These are phyloP conservation scores for Cryptotermes secundus DNA, from an alignment of 1,140 invertebrate genomes.

Conservation along the genomic window DNA sequence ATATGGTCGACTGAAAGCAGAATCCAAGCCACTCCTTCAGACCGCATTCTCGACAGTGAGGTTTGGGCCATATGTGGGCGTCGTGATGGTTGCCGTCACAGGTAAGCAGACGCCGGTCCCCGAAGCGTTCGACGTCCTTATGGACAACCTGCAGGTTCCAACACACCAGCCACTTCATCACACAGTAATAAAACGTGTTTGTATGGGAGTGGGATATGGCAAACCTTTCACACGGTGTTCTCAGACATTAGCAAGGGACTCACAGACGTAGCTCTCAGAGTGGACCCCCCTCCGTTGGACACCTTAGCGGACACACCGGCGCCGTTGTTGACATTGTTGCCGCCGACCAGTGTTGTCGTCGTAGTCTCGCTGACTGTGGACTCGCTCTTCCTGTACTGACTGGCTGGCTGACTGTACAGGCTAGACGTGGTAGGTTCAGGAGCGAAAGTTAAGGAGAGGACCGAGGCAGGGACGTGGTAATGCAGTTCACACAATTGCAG, in stretches of 20 bases:
- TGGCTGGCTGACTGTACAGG: conserved; percentile 25
- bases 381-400: conserved; percentile 59
- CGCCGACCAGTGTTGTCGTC: conserved; percentile 62
- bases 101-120: not conserved
- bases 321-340: conserved; percentile 41
- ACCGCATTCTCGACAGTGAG: not conserved
- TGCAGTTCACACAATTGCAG: too few species aligned
- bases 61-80: not conserved
- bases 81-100: not conserved
- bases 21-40: not conserved
- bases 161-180: not conserved
- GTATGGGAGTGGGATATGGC: not conserved
- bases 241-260: not conserved
- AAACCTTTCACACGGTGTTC: conserved; percentile 23
- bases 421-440: not conserved
- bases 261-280: not conserved
- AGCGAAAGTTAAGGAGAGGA: too few species aligned
- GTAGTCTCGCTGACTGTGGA: conserved; percentile 69
- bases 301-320: not conserved
- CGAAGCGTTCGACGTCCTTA: not conserved
- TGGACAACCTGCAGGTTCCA: not conserved
- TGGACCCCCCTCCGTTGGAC: not conserved
- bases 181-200: not conserved
- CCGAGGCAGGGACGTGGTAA: too few species aligned
- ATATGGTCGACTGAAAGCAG: not conserved